These are phyloP conservation scores for Argyrosomus japonicus DNA, from an alignment of 2,113 vertebrate genomes.

Conservation along the genomic window DNA sequence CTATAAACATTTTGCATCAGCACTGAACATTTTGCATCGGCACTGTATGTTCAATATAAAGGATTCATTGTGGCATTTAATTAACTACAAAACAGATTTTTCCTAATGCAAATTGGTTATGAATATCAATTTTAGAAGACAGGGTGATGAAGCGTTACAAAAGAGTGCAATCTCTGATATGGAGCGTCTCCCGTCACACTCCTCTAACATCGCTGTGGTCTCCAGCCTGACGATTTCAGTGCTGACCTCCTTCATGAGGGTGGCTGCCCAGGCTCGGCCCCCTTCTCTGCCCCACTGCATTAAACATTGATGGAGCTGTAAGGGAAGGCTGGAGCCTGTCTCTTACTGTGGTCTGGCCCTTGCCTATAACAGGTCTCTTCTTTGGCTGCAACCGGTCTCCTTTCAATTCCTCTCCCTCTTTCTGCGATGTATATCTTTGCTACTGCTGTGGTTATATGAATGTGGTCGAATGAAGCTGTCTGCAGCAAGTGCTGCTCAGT, in stretches of 20 bases:
- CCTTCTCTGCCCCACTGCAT: constrained; percentile 69
- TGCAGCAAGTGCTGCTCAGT: constrained; percentile 53
- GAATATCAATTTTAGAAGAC: not conserved
- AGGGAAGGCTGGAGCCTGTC: constrained; percentile 79
- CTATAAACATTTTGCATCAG: not conserved
- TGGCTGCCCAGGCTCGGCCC: constrained; percentile 54
- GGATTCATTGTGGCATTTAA: not conserved
- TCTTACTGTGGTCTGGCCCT: constrained; percentile 69
- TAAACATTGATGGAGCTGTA: constrained; percentile 81
- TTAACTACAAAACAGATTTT: not conserved
- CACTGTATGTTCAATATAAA: not conserved
- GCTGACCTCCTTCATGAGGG: constrained; percentile 72
- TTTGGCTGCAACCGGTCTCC: constrained; percentile 60
- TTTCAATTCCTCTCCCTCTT: constrained; percentile 46
- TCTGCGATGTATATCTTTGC: constrained; percentile 45
- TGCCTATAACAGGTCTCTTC: constrained; percentile 63
- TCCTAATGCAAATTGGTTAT: not conserved
- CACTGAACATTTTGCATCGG: not conserved
- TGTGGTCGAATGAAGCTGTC: constrained; percentile 55
- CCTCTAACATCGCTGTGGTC: constrained; percentile 49
- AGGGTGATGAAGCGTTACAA: constrained; percentile 8
- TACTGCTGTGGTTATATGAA: constrained; percentile 62
- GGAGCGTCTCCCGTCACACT: constrained; percentile 35
- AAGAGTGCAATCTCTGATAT: constrained; percentile 19
- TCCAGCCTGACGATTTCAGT: constrained; percentile 54